Percentiles rank a stretch among this genome's conserved stretches.
Evolutionary conservation across 2,113 vertebrate species (phyloP).

Genomic region (Gymnobelideus leadbeateri): DNA sequence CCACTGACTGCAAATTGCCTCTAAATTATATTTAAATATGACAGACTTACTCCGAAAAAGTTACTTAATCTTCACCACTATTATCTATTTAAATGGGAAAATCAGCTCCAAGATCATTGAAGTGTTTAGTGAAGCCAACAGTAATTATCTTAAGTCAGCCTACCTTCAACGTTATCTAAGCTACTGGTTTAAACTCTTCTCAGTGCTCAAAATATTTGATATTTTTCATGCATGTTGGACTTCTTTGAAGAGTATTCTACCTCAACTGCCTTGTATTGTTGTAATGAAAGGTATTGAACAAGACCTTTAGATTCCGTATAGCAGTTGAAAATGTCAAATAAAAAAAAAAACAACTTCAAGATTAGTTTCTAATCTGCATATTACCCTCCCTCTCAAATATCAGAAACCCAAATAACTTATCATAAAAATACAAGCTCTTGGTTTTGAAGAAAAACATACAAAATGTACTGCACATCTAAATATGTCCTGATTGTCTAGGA

Average conservation of each 20-base stretch:
- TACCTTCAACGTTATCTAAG: constrained; percentile 39
- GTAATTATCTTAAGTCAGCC: constrained; percentile 34
- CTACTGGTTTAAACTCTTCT: constrained; percentile 64
- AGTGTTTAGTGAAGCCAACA: constrained; percentile 41
- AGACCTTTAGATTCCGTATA: constrained; percentile 60
- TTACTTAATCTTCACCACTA: neutral
- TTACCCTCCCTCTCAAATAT: constrained; percentile 57
- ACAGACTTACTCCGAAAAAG: constrained; percentile 20
- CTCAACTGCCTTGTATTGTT: constrained; percentile 65
- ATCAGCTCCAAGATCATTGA: constrained; percentile 34
- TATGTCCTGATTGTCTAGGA: constrained; percentile 85
- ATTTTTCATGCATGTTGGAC: constrained; percentile 82
- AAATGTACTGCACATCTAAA: constrained; percentile 81
- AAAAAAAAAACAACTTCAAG: neutral
- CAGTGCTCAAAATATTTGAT: constrained; percentile 83
- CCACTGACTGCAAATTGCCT: constrained; percentile 17
- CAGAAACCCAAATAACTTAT: constrained; percentile 85
- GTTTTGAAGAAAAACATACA: constrained; percentile 83
- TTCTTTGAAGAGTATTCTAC: constrained; percentile 68
- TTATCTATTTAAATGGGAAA: constrained; percentile 50
- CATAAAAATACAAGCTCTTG: constrained; percentile 85
- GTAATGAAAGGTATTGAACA: constrained; percentile 54
- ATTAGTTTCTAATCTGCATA: constrained; percentile 59
- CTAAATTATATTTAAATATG: constrained; percentile 35
- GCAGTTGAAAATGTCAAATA: constrained; percentile 55